Percentiles rank a stretch among this genome's conserved stretches.
phyloP scores from a whole-genome alignment of 92 coral and sea anemone species.

The Epizoanthus illoricatus region DNA sequence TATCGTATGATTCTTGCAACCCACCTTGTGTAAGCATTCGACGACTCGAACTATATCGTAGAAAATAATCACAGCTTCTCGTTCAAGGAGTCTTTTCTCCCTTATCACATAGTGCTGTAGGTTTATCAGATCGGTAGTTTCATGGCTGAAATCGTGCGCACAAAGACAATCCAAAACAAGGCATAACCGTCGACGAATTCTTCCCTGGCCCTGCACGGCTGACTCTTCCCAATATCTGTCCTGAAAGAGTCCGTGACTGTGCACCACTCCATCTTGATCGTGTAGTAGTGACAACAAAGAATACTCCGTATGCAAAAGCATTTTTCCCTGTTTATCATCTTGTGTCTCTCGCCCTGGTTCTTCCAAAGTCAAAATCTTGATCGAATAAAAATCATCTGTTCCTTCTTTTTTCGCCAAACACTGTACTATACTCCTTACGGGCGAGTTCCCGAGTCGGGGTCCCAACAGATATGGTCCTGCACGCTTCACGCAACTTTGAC shows the following conservation, averaged over 20 bases:
- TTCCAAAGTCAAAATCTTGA: conserved; percentile 89
- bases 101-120: conserved; percentile 96
- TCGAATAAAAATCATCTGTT: conserved; percentile 94
- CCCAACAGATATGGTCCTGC: conserved; percentile 96
- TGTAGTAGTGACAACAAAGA: conserved; percentile 88
- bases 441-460: conserved; percentile 97
- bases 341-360: conserved; percentile 95
- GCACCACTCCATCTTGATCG: conserved; percentile 98
- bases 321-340: conserved; percentile 97
- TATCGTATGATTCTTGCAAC: not conserved
- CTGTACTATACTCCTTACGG: conserved; percentile 97
- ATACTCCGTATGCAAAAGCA: conserved; percentile 95
- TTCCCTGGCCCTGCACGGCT: conserved; percentile 37
- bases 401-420: conserved; percentile 98
- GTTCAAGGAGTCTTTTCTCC: conserved; percentile 88
- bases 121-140: conserved; percentile 88
- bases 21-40: conserved; percentile 95
- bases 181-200: conserved; percentile 86
- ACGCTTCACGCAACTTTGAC: conserved; percentile 78
- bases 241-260: conserved; percentile 94
- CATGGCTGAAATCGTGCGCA: conserved; percentile 93
- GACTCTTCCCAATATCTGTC: conserved; percentile 92
- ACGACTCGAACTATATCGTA: conserved; percentile 97
- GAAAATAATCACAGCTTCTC: conserved; percentile 92
- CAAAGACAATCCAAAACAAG: conserved; percentile 93